Evolutionary conservation across 1,140 invertebrate species (phyloP), one percentile per base, ranked within the genome.

Genomic region (Leptoteleia sp.): DNA sequence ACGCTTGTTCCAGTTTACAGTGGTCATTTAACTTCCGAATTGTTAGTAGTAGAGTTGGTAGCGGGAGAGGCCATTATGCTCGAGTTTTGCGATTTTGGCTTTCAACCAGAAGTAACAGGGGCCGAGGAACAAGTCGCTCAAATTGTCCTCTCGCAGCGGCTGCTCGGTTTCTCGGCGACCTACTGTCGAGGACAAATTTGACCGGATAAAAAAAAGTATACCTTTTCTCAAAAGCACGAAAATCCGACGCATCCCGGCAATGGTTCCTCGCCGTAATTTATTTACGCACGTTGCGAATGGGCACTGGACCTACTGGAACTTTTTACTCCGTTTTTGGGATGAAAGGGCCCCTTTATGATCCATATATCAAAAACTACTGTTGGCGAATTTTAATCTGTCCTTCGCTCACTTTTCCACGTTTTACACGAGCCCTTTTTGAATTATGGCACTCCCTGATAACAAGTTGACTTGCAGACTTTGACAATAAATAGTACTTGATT

Each of bases 11-110:
- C 19, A 52, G 54, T 75, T 67, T 75, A 75, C 62, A 25, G 71
- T 61, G 61, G 61, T 54, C 71, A 67, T 75, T 75, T 75, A 75
- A 75, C 71, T 75, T 75, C 15, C 67, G 27, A 65, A 42, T 43
- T 45, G 62, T 54, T n/a, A 72, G 61, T 75, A 75, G 62, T 65
- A 40, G 52, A 67, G 52, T 61, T 67, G 59, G 70, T 59, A 65
- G 59, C 61, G 71, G 5, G 22, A 31, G 22, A 16, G 31, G 4
- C 43, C 17, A 75, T 75, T 75, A 67, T 75, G 71, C 47, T 47
- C 45, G 54, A 67, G 54, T 75, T 67, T 75, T 67, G 45, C 54
- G 38, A 67, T 42, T 9, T 40, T 57, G 15, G 31, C 59, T 65
- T 61, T 1, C 35, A 43, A 65, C 38, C 61, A 55, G 50, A 67